These are phyloP conservation scores for Acronicta aceris DNA, from an alignment of 2,888 invertebrate genomes.

Conservation along the genomic window DNA sequence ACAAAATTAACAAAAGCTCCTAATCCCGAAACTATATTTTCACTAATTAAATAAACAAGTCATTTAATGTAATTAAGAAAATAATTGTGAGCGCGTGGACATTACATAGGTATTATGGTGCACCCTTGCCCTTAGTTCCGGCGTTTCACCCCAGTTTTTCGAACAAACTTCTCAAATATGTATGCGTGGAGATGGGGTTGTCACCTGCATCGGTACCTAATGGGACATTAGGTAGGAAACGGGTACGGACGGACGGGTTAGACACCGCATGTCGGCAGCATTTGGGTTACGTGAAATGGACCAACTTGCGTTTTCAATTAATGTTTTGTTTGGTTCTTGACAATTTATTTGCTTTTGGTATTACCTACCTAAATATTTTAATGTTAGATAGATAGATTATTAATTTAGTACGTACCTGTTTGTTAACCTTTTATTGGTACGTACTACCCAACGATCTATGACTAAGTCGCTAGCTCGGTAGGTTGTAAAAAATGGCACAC, in stretches of 20 bases:
- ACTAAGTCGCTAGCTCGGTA: no score
- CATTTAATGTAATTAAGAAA: constrained; percentile 30
- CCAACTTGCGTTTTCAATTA: constrained; percentile 61
- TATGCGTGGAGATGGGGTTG: constrained; percentile 79
- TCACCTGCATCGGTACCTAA: constrained; percentile 82
- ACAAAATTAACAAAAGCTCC: constrained; percentile 23
- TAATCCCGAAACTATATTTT: constrained; percentile 29
- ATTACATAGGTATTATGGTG: constrained; percentile 46
- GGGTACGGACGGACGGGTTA: constrained; percentile 53
- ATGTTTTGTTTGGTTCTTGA: constrained; percentile 47
- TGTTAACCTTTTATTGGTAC: no score
- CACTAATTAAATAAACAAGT: constrained; percentile 36
- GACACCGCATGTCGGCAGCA: constrained; percentile 48
- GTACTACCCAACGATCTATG: no score
- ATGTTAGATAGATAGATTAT: neutral
- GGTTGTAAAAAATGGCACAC: no score
- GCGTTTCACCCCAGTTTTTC: constrained; percentile 49
- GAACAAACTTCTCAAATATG: constrained; percentile 80
- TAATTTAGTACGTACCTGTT: no score
- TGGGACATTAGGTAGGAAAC: constrained; percentile 82
- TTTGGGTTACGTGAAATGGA: constrained; percentile 58
- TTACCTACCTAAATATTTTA: constrained; percentile 16
- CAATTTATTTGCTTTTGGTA: constrained; percentile 40
- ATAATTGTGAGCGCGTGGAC: constrained; percentile 22
- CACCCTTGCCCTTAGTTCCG: constrained; percentile 48